Conservation (phyloP, 1,140 invertebrate genomes). For the Pseudomyrmex concolor region DNA sequence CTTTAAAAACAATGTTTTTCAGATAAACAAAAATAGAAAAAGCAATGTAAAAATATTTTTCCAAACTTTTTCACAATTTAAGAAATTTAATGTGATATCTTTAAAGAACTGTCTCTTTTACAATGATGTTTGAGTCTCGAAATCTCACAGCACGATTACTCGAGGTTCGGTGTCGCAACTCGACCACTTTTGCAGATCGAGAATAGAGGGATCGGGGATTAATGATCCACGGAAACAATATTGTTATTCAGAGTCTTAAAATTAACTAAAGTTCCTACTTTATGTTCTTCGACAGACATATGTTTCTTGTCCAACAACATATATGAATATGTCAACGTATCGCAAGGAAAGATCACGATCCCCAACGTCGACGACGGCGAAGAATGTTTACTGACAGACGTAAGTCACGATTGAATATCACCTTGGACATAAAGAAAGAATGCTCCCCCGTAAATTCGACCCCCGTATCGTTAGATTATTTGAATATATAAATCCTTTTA, state of each 20-base stretch:
- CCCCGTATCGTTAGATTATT: slow-evolving; percentile 18
- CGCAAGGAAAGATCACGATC: slow-evolving; percentile 91
- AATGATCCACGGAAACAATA: not conserved
- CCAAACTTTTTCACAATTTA: too few species aligned
- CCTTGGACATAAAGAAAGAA: slow-evolving; percentile 3
- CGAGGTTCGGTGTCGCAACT: not conserved
- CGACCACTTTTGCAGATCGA: not conserved
- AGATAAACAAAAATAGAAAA: not conserved
- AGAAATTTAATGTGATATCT: too few species aligned
- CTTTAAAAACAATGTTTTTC: slow-evolving; percentile 7
- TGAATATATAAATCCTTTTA: not conserved
- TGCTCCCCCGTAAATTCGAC: not conserved
- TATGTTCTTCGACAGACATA: slow-evolving; percentile 81
- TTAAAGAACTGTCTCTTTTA: not conserved
- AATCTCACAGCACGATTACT: slow-evolving; percentile 10
- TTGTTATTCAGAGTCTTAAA: not conserved
- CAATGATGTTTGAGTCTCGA: not conserved
- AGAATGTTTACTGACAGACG: slow-evolving; percentile 90
- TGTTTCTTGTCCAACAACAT: slow-evolving; percentile 87
- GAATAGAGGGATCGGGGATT: not conserved
- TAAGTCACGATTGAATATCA: slow-evolving; percentile 84
- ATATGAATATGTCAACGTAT: slow-evolving; percentile 90
- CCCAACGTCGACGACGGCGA: slow-evolving; percentile 91
- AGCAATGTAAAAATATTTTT: too few species aligned
- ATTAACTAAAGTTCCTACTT: slow-evolving; percentile 15